Percentiles rank a stretch among this genome's conserved stretches.
These are phyloP conservation scores for Sminthurinus signatus DNA, from an alignment of 1,140 invertebrate genomes.

Conservation along the genomic window DNA sequence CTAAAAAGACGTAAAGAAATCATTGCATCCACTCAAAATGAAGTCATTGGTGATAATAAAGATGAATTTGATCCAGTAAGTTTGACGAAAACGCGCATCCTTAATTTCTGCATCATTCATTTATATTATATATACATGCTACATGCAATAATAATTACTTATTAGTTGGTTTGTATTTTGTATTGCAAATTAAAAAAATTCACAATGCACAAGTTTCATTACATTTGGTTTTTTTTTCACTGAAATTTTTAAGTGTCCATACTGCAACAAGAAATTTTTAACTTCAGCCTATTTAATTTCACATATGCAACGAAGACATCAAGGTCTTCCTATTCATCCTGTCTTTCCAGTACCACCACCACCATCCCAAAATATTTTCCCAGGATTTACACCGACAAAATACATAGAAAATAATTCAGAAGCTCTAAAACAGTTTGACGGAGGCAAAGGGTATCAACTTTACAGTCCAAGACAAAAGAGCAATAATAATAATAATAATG, in stretches of 20 bases:
- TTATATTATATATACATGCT: too few species aligned
- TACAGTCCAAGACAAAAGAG: neutral
- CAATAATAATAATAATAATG: too few species aligned
- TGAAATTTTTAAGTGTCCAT: constrained; percentile 29
- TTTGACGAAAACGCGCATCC: too few species aligned
- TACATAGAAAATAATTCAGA: neutral
- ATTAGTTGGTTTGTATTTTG: too few species aligned
- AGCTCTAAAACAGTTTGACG: neutral
- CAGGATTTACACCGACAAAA: constrained; percentile 4
- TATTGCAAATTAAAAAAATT: too few species aligned
- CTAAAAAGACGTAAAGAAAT: constrained; percentile 27
- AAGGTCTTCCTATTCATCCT: constrained; percentile 33
- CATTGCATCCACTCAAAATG: constrained; percentile 23
- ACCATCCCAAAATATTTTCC: neutral
- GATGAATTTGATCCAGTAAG: constrained; percentile 34
- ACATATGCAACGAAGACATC: constrained; percentile 37
- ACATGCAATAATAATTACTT: too few species aligned
- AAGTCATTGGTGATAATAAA: constrained; percentile 26
- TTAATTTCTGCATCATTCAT: too few species aligned
- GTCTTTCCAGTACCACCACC: too few species aligned
- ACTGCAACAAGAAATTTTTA: constrained; percentile 33
- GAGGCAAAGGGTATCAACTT: neutral
- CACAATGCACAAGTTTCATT: too few species aligned
- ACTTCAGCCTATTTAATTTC: constrained; percentile 14
- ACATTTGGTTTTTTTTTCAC: neutral